phyloP scores from a whole-genome alignment of 2,113 vertebrate genomes.

The Vulpes lagopus region DNA sequence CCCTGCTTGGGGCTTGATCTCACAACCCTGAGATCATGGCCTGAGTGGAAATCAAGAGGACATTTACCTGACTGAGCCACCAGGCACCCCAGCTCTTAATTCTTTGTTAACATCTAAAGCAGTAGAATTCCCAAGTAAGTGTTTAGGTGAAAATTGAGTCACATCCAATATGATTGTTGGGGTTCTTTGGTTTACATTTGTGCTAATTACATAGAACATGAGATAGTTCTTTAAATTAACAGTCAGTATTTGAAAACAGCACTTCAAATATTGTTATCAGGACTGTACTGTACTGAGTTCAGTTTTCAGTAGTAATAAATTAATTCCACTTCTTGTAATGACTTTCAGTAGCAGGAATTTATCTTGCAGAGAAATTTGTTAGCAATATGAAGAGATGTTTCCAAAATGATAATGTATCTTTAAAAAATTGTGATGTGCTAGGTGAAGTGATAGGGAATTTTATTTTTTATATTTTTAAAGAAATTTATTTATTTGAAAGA shows the following conservation, averaged over 20 bases:
- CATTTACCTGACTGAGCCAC: neutral
- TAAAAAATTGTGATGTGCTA: neutral
- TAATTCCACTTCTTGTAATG: neutral
- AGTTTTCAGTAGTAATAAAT: conserved; percentile 42
- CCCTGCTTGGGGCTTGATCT: neutral
- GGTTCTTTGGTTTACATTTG: neutral
- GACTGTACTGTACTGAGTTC: neutral
- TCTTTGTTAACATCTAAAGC: neutral
- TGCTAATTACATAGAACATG: neutral
- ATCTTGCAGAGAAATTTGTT: neutral
- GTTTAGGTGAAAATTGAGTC: neutral
- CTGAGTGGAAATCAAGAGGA: neutral
- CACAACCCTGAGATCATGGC: neutral
- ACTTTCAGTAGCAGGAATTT: neutral
- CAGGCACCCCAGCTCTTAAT: neutral
- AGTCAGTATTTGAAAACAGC: neutral
- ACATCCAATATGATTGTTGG: neutral
- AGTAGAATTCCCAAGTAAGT: neutral
- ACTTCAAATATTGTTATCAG: neutral
- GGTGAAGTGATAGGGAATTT: neutral
- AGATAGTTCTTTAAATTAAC: neutral
- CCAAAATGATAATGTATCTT: conserved; percentile 15
- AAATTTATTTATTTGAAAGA: neutral
- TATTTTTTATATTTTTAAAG: neutral
- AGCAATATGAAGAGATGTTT: conserved; percentile 20